phyloP scores from a whole-genome alignment of 2,888 invertebrate species.

The Gymnoscelis rufifasciata region DNA sequence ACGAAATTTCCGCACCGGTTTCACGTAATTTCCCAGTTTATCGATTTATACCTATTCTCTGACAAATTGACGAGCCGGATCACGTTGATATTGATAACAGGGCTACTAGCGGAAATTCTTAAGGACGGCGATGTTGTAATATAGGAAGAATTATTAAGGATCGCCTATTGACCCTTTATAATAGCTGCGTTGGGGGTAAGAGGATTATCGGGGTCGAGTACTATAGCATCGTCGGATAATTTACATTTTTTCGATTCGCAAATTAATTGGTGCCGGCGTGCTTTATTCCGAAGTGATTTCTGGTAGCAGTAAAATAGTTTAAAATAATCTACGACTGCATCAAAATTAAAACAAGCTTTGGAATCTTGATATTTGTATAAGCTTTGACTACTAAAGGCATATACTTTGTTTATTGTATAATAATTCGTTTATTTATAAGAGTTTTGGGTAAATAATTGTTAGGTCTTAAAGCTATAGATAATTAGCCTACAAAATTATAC shows the following conservation, averaged over 20 bases:
- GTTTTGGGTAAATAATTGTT: no score
- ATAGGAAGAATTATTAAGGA: conserved; percentile 36
- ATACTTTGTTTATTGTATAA: no score
- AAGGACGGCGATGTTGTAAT: conserved; percentile 37
- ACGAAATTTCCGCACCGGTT: conserved; percentile 56
- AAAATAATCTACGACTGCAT: no score
- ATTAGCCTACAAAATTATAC: no score
- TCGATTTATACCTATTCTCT: conserved; percentile 50
- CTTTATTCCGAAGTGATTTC: conserved; percentile 3
- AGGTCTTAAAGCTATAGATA: no score
- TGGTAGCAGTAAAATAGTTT: no score
- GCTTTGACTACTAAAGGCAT: no score
- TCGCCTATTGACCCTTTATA: conserved; percentile 29
- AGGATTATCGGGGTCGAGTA: conserved; percentile 29
- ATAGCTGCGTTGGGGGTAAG: conserved; percentile 24
- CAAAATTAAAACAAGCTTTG: no score
- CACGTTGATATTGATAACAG: conserved; percentile 39
- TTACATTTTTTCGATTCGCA: conserved; percentile 23
- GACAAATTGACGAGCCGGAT: conserved; percentile 46
- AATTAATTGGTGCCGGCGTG: conserved; percentile 10
- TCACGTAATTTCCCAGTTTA: conserved; percentile 57
- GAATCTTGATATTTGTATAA: no score
- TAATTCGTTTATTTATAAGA: no score
- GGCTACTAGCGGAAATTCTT: conserved; percentile 36
- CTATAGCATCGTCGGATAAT: conserved; percentile 24